Base-by-base conservation (phyloP, 1,140 invertebrate species). In the Homalodisca vitripennis region DNA sequence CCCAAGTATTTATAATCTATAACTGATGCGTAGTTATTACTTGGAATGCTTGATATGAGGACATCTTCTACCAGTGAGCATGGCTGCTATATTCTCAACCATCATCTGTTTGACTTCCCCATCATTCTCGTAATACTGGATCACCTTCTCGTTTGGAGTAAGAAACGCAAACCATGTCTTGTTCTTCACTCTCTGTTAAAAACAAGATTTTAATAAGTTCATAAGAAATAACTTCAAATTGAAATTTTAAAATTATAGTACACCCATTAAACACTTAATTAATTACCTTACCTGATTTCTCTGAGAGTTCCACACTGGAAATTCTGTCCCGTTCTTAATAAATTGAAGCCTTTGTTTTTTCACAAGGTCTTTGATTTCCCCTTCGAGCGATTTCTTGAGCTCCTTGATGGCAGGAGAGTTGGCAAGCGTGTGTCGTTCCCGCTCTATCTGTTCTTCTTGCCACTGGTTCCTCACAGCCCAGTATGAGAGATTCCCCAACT, bases 161-260 rank as follows among this genome's bases (percentile, higher is more conserved):
- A 66, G 41, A 47, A 12, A 46, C 22, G 41, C 63, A 46, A 46
- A 66, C 63, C 63, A 66, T 10, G 63, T 66, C 17, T 66, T 66
- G 34, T 66, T 46, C 47, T 31, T 66, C 27, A 66, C 41, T 66
- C 41, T 66, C 63, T n/a, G n/a, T n/a, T n/a, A n/a, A n/a, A n/a
- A n/a, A n/a, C n/a, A n/a, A n/a, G n/a, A n/a, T n/a, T n/a, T n/a
- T n/a, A n/a, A n/a, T n/a, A n/a, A n/a, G n/a, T n/a, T n/a, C n/a
- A n/a, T n/a, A n/a, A n/a, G n/a, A n/a, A n/a, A n/a, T n/a, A n/a
- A n/a, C n/a, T n/a, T n/a, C n/a, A n/a, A n/a, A n/a, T n/a, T n/a
- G n/a, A n/a, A n/a, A n/a, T n/a, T n/a, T n/a, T n/a, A n/a, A n/a
- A n/a, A n/a, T n/a, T n/a, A n/a, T n/a, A n/a, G n/a, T n/a, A n/a